Evolutionary conservation across 2,888 invertebrate species (phyloP), one percentile per base, ranked within the genome.

Genomic region (Gonocerus acuteangulatus): DNA sequence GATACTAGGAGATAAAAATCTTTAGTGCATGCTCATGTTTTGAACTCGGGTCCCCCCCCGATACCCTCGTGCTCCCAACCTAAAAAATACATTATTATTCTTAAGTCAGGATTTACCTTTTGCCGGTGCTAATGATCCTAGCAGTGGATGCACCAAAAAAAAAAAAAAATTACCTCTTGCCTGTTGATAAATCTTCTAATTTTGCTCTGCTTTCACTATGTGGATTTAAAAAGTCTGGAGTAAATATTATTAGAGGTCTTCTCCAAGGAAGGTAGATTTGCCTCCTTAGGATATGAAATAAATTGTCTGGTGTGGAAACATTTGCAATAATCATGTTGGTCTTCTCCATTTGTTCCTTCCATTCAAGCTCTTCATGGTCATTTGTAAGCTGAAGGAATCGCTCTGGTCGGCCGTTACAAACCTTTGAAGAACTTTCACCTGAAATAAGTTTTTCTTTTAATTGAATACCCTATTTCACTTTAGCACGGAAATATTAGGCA

Each of bases 251-350:
- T 67, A 88, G 74, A 27, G 90, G 89, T 74, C 89, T 90, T 62
- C 89, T 78, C 77, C 90, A 89, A 0, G 88, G 86, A 73, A 87
- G 73, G 32, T 80, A 79, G 59, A 89, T 80, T 75, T 91, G 90
- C 15, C 89, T 78, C 48, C 89, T 78, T 52, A 91, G 75, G 69
- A 82, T 74, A 75, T 90, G 90, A 77, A 87, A 88, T 70, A 85
- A 81, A 75, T 88, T 89, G 21, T 86, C 87, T 0, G 89, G 87
- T 0, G 82, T 82, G 15, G 88, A 84, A 69, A 84, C 79, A 74
- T 89, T 87, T 63, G 82, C 82, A 6, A 65, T n/a, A n/a, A 65
- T 61, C 65, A 63, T 63, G 45, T 65, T 65, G 18, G 58, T 49
- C 66, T 82, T 80, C 68, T 82, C 78, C 57, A 79, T 77, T 1